These are phyloP conservation scores for Agrypnus murinus DNA, from an alignment of 2,888 invertebrate species.

Conservation along the genomic window DNA sequence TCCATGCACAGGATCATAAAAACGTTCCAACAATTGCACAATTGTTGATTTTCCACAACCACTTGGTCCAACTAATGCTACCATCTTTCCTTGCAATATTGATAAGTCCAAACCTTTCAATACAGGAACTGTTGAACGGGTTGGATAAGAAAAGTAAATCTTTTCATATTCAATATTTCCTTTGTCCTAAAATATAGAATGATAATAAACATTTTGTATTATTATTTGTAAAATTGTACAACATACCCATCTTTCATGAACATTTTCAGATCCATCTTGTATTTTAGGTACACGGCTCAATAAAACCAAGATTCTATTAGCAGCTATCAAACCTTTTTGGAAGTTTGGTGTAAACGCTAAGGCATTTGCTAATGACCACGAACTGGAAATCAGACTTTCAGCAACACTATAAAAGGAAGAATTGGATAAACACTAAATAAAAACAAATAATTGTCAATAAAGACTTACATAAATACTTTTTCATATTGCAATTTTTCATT, in stretches of 20 bases:
- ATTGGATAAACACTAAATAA: background rate
- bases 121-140: constrained; percentile 81
- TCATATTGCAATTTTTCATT: constrained; percentile 75
- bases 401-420: constrained; percentile 76
- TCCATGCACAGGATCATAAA: constrained; percentile 85
- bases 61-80: constrained; percentile 87
- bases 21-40: constrained; percentile 87
- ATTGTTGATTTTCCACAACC: constrained; percentile 95
- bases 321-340: constrained; percentile 85
- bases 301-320: constrained; percentile 79
- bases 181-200: constrained; percentile 65
- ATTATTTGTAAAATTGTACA: background rate
- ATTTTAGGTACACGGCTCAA: constrained; percentile 78
- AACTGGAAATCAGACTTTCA: constrained; percentile 82
- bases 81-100: constrained; percentile 79
- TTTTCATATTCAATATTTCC: constrained; percentile 83
- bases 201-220: too few relatives aligned
- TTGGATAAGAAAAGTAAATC: constrained; percentile 85
- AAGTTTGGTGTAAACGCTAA: constrained; percentile 87
- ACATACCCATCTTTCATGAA: constrained; percentile 64
- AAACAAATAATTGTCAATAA: background rate
- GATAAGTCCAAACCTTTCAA: constrained; percentile 80
- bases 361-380: constrained; percentile 79
- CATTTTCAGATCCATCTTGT: constrained; percentile 63
- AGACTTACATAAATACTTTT: constrained; percentile 80